Conservation (phyloP, 2,888 invertebrate species). For the Drosophila eohydei region DNA sequence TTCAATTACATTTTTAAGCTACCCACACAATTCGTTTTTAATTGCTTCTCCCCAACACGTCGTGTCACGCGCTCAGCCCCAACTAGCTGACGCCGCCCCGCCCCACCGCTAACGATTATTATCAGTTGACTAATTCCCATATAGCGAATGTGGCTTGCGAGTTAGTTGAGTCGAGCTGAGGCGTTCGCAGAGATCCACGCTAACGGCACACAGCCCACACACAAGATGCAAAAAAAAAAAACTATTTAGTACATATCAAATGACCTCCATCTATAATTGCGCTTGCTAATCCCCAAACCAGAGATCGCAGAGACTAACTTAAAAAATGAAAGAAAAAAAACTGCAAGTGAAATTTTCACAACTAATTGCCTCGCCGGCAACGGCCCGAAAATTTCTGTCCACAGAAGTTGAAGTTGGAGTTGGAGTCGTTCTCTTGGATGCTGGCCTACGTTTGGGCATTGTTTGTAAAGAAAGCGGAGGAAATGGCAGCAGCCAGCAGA, state of each 20-base stretch:
- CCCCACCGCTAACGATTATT: slow-evolving; percentile 14
- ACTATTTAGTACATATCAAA: slow-evolving; percentile 50
- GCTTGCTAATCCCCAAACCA: slow-evolving; percentile 69
- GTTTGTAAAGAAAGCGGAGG: slow-evolving; percentile 74
- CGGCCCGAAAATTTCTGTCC: slow-evolving; percentile 59
- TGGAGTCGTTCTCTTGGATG: slow-evolving; percentile 40
- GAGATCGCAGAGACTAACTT: slow-evolving; percentile 51
- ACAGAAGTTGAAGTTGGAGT: slow-evolving; percentile 2
- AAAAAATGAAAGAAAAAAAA: slow-evolving; percentile 37
- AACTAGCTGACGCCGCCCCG: slow-evolving; percentile 2
- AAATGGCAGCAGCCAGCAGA: slow-evolving; percentile 8
- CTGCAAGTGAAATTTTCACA: slow-evolving; percentile 77
- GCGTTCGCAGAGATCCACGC: slow-evolving; percentile 16
- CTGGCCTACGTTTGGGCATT: slow-evolving; percentile 47
- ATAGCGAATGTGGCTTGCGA: slow-evolving; percentile 21
- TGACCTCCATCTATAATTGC: slow-evolving; percentile 76
- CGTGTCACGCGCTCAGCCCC: slow-evolving; percentile 26
- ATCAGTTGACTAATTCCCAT: slow-evolving; percentile 25
- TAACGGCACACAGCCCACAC: slow-evolving; percentile 53
- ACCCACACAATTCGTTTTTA: not conserved
- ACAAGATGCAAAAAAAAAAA: not conserved
- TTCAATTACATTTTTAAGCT: not conserved
- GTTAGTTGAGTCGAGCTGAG: slow-evolving; percentile 27
- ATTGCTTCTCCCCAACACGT: not conserved
- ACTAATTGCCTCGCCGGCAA: slow-evolving; percentile 69